Base-by-base conservation (phyloP, 1,140 invertebrate genomes). In the Centruroides vittatus region DNA sequence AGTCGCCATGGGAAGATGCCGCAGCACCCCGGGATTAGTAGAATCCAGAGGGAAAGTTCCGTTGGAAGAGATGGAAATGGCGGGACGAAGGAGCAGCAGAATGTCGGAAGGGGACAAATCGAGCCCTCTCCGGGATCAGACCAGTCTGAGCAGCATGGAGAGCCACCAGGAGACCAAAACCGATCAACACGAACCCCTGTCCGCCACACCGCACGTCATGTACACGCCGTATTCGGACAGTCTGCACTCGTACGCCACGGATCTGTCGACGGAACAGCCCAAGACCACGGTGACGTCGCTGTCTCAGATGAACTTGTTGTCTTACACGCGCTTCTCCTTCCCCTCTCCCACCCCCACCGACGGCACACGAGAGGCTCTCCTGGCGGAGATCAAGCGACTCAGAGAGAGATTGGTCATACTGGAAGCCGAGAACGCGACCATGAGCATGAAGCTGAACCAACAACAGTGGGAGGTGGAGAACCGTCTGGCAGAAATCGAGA, bases 381-480 rank as follows among this genome's bases (percentile, higher is more conserved):
- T 94, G 67, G 85, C 86, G 50, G 93, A 97, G 76, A 94, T 97
- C 66, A 91, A 89, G 70, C 79, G 91, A 49, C 78, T 98, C 12
- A 80, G 92, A 12, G 91, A 95, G 72, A 80, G 93, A 10, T 78
- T 97, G 10, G 84, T 89, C 59, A 87, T 85, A 0, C 79, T 98
- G 50, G 93, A 97, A 73, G 84, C 88, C 0, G 93, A 97, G 72
- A 98, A 98, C 72, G 85, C 91, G 8, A 81, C 88, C 4, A 86
- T 97, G 81, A 92, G 86, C 65, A 81, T 86, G 1, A 95, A 96
- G 70, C 78, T 97, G 4, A 92, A 84, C 71, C 90, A 95, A 70
- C 91, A 95, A 69, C 91, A 95, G 71, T 93, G 90, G 89, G 90
- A 95, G 71, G 84, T 97, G 47, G 91, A 97, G 70, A 86, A 93